Percentiles rank a stretch among this genome's conserved stretches.
These are phyloP conservation scores for Tetragnatha versicolor DNA, from an alignment of 1,140 invertebrate genomes.

Conservation along the genomic window DNA sequence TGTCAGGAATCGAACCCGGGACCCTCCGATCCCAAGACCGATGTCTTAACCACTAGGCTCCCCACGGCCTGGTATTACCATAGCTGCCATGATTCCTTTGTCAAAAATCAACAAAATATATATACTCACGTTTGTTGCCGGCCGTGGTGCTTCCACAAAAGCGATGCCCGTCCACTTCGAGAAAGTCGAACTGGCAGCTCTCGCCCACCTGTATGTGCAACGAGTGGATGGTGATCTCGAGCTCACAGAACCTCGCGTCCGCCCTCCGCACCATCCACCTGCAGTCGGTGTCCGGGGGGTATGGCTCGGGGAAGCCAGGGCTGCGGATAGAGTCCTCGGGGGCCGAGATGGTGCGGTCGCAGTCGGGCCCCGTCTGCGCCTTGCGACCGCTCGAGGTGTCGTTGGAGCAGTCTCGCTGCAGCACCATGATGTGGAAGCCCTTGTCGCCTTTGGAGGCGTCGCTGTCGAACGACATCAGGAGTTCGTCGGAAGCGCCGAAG, in stretches of 20 bases:
- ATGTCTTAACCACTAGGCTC: too few relatives aligned
- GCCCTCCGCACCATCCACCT: constrained; percentile 56
- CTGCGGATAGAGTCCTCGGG: constrained; percentile 54
- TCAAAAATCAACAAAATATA: neutral
- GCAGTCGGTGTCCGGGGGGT: constrained; percentile 57
- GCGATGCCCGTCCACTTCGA: constrained; percentile 57
- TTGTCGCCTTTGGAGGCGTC: constrained; percentile 9
- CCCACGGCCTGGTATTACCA: too few relatives aligned
- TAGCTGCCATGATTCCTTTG: too few relatives aligned
- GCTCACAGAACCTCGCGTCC: constrained; percentile 47
- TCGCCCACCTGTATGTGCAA: constrained; percentile 57
- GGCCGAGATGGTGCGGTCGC: constrained; percentile 12
- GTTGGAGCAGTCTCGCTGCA: constrained; percentile 25
- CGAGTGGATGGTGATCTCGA: constrained; percentile 58
- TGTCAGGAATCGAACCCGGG: too few relatives aligned
- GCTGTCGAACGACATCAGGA: constrained; percentile 19
- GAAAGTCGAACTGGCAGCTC: constrained; percentile 57
- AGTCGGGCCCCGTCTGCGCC: neutral
- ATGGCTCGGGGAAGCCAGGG: constrained; percentile 58
- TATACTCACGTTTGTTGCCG: constrained; percentile 41
- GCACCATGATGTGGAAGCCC: constrained; percentile 24
- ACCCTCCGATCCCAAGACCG: too few relatives aligned
- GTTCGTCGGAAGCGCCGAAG: constrained; percentile 11
- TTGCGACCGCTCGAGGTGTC: neutral
- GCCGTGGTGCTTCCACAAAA: constrained; percentile 57